Conservation (phyloP, 2,888 invertebrate genomes). For the Scaptomyza parva region DNA sequence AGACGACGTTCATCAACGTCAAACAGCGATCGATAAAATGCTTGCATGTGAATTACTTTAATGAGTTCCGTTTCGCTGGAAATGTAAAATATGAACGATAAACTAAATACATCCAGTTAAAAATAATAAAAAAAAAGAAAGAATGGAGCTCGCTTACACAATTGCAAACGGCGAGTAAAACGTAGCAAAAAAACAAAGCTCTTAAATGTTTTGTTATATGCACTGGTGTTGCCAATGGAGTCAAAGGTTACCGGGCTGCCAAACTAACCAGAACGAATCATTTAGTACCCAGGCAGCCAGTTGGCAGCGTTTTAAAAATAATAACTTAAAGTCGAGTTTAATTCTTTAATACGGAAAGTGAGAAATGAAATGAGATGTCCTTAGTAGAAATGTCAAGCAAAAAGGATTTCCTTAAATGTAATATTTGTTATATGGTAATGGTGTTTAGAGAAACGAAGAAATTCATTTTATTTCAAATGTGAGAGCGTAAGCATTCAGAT, state of each 20-base stretch:
- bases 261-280: constrained; percentile 23
- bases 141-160: constrained; percentile 27
- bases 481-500: background rate
- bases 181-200: constrained; percentile 35
- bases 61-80: constrained; percentile 79
- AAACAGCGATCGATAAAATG: constrained; percentile 76
- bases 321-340: constrained; percentile 61
- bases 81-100: constrained; percentile 77
- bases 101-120: constrained; percentile 71
- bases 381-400: background rate
- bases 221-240: constrained; percentile 24
- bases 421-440: too few species aligned
- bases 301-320: constrained; percentile 53
- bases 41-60: constrained; percentile 80
- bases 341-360: constrained; percentile 25
- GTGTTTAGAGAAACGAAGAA: too few species aligned
- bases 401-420: too few species aligned
- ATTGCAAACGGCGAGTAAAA: constrained; percentile 32
- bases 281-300: constrained; percentile 28
- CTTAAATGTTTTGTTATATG: constrained; percentile 42
- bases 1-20: constrained; percentile 79
- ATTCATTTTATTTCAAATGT: too few species aligned
- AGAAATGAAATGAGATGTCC: constrained; percentile 13
- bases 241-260: constrained; percentile 41
- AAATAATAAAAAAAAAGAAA: constrained; percentile 22